These are phyloP conservation scores for Euphydryas editha DNA, from an alignment of 2,888 invertebrate species.

Conservation along the genomic window DNA sequence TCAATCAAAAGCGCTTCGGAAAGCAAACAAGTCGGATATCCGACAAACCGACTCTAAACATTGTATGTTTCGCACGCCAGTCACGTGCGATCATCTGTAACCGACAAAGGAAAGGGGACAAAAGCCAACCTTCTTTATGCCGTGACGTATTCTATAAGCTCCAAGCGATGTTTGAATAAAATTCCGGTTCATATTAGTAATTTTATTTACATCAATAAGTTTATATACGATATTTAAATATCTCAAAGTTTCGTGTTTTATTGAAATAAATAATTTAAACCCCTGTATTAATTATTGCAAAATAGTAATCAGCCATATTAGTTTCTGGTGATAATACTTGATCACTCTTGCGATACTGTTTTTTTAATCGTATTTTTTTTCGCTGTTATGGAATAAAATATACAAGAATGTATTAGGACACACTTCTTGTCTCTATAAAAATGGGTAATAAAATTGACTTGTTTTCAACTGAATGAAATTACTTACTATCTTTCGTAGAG, in stretches of 20 bases:
- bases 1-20: slow-evolving; percentile 64
- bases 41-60: slow-evolving; percentile 63
- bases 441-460: no score
- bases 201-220: neutral
- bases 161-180: slow-evolving; percentile 25
- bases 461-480: no score
- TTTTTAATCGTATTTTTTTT: no score
- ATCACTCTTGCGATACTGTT: no score
- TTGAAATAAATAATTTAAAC: neutral
- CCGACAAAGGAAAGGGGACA: slow-evolving; percentile 66
- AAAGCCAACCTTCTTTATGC: slow-evolving; percentile 50
- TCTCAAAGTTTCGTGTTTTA: no score
- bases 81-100: slow-evolving; percentile 75
- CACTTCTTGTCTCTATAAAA: no score
- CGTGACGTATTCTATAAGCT: slow-evolving; percentile 38
- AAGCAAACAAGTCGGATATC: slow-evolving; percentile 40
- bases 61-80: slow-evolving; percentile 63
- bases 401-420: no score
- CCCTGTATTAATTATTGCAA: neutral
- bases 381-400: no score
- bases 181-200: neutral
- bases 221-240: neutral
- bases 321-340: neutral
- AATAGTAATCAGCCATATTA: neutral
- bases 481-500: no score